Percentiles rank a stretch among this genome's conserved stretches.
Evolutionary conservation across 2,888 invertebrate species (phyloP).

Genomic region (Lasioglossum calceatum): DNA sequence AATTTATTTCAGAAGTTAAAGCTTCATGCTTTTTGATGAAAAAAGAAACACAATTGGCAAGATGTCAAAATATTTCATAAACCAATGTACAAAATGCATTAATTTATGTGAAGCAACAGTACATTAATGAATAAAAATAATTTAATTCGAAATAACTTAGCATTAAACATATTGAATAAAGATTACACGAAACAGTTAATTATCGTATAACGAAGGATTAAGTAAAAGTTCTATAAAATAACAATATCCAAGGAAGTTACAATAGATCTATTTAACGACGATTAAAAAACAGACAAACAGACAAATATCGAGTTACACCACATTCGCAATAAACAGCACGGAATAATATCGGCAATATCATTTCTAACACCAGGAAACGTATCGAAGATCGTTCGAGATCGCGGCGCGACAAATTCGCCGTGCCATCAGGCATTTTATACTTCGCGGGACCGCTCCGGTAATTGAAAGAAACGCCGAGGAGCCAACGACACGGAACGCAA

Average conservation of each 20-base stretch:
- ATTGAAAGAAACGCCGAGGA: conserved; percentile 10
- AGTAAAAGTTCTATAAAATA: not conserved
- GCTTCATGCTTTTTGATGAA: not conserved
- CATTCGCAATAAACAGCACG: not conserved
- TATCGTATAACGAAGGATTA: not conserved
- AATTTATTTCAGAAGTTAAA: not conserved
- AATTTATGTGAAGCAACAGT: not conserved
- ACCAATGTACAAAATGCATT: too few relatives aligned
- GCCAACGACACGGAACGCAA: conserved; percentile 13
- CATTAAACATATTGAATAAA: too few relatives aligned
- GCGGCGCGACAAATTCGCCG: not conserved
- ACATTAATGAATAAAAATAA: not conserved
- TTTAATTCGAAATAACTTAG: not conserved
- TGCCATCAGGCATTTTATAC: not conserved
- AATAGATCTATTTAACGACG: not conserved
- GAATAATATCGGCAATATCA: not conserved
- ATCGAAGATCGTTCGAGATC: not conserved
- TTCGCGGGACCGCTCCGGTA: not conserved
- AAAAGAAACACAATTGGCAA: not conserved
- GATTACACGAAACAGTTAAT: not conserved
- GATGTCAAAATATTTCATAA: not conserved
- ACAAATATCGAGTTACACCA: not conserved
- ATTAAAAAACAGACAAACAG: not conserved
- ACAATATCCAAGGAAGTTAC: not conserved
- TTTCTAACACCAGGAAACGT: not conserved